phyloP scores from a whole-genome alignment of 2,113 vertebrate species.

The Microcebus murinus region DNA sequence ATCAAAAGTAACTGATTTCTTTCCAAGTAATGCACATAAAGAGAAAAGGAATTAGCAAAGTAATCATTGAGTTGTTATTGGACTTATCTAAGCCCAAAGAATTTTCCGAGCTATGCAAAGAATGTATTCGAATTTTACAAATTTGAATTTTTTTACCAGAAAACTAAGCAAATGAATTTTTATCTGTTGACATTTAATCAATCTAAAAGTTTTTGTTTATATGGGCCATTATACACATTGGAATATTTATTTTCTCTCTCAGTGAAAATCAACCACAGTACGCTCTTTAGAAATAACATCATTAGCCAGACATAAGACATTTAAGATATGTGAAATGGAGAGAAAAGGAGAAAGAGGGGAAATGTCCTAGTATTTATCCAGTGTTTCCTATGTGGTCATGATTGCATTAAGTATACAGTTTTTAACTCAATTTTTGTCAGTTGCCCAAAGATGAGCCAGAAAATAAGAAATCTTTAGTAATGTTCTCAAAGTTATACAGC shows the following conservation, averaged over 20 bases:
- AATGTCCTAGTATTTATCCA: not conserved
- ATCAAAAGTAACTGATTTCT: not conserved
- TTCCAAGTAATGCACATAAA: not conserved
- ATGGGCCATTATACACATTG: not conserved
- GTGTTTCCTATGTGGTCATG: not conserved
- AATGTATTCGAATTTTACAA: conserved; percentile 18
- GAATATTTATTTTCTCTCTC: conserved; percentile 6
- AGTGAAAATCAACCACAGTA: not conserved
- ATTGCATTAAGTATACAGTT: not conserved
- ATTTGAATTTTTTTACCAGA: not conserved
- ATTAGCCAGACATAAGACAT: not conserved
- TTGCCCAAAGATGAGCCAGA: not conserved
- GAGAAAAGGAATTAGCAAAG: not conserved
- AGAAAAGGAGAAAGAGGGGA: not conserved
- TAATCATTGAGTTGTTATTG: not conserved
- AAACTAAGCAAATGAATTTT: conserved; percentile 42
- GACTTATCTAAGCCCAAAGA: not conserved
- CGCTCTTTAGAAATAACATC: not conserved
- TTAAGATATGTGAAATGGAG: not conserved
- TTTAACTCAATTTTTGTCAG: not conserved
- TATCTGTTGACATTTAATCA: conserved; percentile 68
- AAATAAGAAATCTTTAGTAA: not conserved
- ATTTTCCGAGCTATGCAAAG: not conserved
- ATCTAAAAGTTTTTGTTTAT: conserved; percentile 56
- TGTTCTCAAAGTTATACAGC: not conserved